phyloP scores from a whole-genome alignment of 2,797 vertebrate genomes.

The Sciurus vulgaris region DNA sequence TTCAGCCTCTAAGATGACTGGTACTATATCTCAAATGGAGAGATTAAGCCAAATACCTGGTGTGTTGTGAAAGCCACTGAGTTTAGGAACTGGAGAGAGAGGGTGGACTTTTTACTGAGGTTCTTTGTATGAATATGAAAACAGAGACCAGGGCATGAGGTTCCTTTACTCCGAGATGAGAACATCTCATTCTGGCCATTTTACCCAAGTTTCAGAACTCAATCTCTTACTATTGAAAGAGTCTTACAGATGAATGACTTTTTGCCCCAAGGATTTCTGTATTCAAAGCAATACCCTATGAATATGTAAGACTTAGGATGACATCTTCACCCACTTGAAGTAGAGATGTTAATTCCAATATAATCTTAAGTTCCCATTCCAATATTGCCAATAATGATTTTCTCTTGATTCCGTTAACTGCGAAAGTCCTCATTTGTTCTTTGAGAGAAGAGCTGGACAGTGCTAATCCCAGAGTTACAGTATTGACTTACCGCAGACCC shows the following conservation, averaged over 20 bases:
- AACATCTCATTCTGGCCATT: neutral
- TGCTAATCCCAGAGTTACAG: no score
- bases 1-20: neutral
- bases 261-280: constrained; percentile 19
- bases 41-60: constrained; percentile 27
- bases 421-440: constrained; percentile 31
- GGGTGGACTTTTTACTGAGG: neutral
- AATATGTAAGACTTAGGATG: neutral
- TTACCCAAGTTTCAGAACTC: neutral
- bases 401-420: neutral
- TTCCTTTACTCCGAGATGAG: neutral
- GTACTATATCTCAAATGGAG: neutral
- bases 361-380: neutral
- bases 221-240: neutral
- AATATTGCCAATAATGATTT: neutral
- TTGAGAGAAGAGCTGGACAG: neutral
- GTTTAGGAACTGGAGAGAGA: constrained; percentile 12
- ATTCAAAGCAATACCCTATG: constrained; percentile 11
- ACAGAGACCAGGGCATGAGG: neutral
- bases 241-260: neutral
- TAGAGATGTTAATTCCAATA: neutral
- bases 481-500: neutral
- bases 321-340: neutral
- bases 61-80: neutral
- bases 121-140: neutral